A percentile compares a stretch with the other conserved stretches of the same genome.
phyloP scores from a whole-genome alignment of 2,797 vertebrate genomes.

The Sebastes iracundus region DNA sequence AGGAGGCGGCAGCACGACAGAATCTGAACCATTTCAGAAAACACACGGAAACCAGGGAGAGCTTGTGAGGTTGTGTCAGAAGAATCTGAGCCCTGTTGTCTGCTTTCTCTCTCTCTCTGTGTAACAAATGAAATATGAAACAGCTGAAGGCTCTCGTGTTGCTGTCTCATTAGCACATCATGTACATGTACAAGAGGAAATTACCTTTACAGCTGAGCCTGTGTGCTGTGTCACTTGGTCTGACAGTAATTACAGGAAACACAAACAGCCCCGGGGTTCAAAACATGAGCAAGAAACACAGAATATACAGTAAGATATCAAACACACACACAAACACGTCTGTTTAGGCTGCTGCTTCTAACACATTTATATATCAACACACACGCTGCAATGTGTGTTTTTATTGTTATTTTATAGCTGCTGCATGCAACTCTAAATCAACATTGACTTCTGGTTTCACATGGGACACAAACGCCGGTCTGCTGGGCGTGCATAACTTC shows the following conservation, averaged over 20 bases:
- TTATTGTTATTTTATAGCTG: no score
- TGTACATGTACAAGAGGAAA: neutral
- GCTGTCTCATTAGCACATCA: neutral
- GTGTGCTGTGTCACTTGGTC: neutral
- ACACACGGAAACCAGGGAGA: neutral
- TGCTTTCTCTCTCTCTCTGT: neutral
- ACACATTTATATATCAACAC: no score
- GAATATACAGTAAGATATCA: neutral
- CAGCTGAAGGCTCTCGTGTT: neutral
- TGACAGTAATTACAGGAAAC: neutral
- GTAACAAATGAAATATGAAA: neutral
- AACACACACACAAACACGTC: fast-evolving
- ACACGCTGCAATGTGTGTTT: no score
- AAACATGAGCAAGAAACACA: neutral
- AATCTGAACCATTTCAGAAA: neutral
- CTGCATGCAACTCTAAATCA: no score
- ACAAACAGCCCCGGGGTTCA: neutral
- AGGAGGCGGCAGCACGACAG: neutral
- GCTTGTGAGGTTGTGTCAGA: neutral
- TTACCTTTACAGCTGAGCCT: neutral
- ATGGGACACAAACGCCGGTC: no score
- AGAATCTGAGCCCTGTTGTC: neutral
- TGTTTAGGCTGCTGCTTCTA: no score
- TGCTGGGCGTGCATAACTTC: no score
- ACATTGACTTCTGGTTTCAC: no score